Percentiles rank a stretch among this genome's conserved stretches.
Evolutionary conservation across 2,888 invertebrate genomes (phyloP).

Genomic region (Aradus depressus): DNA sequence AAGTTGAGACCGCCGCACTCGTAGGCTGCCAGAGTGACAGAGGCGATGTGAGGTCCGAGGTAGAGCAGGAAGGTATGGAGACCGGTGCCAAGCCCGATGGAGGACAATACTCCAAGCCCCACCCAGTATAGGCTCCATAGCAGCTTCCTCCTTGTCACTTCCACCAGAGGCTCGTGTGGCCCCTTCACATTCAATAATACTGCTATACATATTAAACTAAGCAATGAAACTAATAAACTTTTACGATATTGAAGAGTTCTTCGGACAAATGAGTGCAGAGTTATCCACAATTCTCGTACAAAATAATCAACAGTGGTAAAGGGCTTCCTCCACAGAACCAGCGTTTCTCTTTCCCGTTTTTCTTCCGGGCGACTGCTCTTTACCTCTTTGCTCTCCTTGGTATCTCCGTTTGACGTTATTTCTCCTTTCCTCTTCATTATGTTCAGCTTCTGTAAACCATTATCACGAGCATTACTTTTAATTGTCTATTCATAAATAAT

Average conservation of each 20-base stretch:
- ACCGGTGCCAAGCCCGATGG: slow-evolving; percentile 95
- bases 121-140: slow-evolving; percentile 82
- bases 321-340: slow-evolving; percentile 75
- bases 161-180: slow-evolving; percentile 22
- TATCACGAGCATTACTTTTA: slow-evolving; percentile 12
- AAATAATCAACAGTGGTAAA: slow-evolving; percentile 69
- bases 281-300: slow-evolving; percentile 55
- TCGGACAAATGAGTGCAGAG: slow-evolving; percentile 36
- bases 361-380: slow-evolving; percentile 1
- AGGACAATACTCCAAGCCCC: slow-evolving; percentile 87
- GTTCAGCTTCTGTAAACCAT: slow-evolving; percentile 25
- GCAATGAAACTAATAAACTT: slow-evolving; percentile 8
- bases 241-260: slow-evolving; percentile 15
- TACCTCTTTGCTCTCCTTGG: slow-evolving; percentile 13
- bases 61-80: slow-evolving; percentile 97
- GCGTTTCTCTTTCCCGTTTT: slow-evolving; percentile 23
- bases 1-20: slow-evolving; percentile 93
- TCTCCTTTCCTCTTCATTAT: slow-evolving; percentile 26
- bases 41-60: slow-evolving; percentile 97
- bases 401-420: slow-evolving; percentile 19
- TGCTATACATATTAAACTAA: slow-evolving; percentile 7
- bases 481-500: slow-evolving; percentile 1
- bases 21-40: slow-evolving; percentile 95
- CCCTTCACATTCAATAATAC: slow-evolving; percentile 19
- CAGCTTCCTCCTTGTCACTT: slow-evolving; percentile 18